Base-by-base conservation (phyloP, 2,113 vertebrate genomes). In the Leptobrachium leishanense region DNA sequence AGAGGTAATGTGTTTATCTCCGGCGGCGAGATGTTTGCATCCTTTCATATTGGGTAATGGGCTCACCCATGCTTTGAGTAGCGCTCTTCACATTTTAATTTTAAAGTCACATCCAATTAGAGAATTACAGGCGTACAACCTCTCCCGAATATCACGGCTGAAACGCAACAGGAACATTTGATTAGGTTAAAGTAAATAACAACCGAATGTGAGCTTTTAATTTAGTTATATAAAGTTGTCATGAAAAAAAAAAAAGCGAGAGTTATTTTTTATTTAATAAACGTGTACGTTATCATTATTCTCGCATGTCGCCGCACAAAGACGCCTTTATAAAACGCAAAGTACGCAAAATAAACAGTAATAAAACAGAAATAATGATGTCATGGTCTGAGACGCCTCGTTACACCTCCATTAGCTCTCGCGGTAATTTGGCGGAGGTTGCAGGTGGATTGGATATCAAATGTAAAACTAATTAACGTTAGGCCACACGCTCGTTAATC, bases 41-140 rank as follows among this genome's bases (percentile, higher is more conserved):
- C 41, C 84, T 83, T 83, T 88, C 89, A 84, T 87, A 82, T 83
- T 64, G 85, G 89, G 88, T 90, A 89, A 90, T 90, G 83, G 75
- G 84, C 86, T 82, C 87, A 87, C 88, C 88, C 86, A 82, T 81
- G 84, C 87, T 90, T 87, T 72, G 68, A 83, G 82, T 83, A 85
- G 87, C 81, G 85, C 82, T 68, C 82, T 85, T 85, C 84, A 86
- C 82, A 84, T 86, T 87, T 87, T 90, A 89, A 89, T 84, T 87
- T 85, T 86, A 81, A 87, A 88, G 87, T 89, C 86, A 88, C 65
- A 81, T 85, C 81, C 84, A 88, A 84, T 84, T 85, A 88, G 86
- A 85, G 80, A 84, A 85, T 85, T 85, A 87, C 12, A 85, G 76
- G 86, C 85, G 83, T 85, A 85, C 71, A 81, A 74, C 78, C 78